Evolutionary conservation across 2,113 vertebrate genomes (phyloP), one percentile per base, ranked within the genome.

Genomic region (Heterochromis multidens): DNA sequence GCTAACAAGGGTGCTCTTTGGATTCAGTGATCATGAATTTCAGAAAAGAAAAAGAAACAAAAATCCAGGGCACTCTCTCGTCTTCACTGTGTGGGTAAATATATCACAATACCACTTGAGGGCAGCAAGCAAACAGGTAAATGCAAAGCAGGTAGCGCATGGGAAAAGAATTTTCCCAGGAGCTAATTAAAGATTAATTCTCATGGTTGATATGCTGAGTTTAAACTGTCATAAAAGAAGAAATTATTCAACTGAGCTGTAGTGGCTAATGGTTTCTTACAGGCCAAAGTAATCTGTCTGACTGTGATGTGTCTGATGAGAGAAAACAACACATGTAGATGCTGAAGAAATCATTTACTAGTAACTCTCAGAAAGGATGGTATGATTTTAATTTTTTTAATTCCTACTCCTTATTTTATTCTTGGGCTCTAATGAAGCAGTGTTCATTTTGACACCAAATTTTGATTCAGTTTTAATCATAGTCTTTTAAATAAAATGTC

Each of bases 61-160:
- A 2, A 6, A 62, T 11, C 4, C n/a, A 14, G 13, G 16, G 40
- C 40, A 13, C 43, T 52, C 43, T 31, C 17, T 80, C 46, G 6
- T 37, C 79, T 56, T 23, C 6, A 19, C 31, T 27, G 59, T 54
- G 63, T 59, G 29, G 29, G 23, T 72, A 79, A n/a, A 7, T 62
- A 19, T 43, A 57, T 21, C 49, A 58, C 63, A 27, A 5, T 14
- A 0, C 61, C 87, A 88, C 74, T 67, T 80, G 80, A 80, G 81
- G 87, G 90, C 87, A 89, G 83, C 80, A 89, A 27, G 29, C 43
- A 35, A n/a, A 49, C 21, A 77, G 49, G 10, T 74, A 33, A 74
- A 21, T 31, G 70, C 17, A 74, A 74, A 74, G 11, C 46, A 74
- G 52, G 9, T 4, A n/a, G 54, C 9, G 21, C 21, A 8, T 5